These are phyloP conservation scores for Xiphophorus maculatus DNA, from an alignment of 2,113 vertebrate genomes.

Conservation along the genomic window DNA sequence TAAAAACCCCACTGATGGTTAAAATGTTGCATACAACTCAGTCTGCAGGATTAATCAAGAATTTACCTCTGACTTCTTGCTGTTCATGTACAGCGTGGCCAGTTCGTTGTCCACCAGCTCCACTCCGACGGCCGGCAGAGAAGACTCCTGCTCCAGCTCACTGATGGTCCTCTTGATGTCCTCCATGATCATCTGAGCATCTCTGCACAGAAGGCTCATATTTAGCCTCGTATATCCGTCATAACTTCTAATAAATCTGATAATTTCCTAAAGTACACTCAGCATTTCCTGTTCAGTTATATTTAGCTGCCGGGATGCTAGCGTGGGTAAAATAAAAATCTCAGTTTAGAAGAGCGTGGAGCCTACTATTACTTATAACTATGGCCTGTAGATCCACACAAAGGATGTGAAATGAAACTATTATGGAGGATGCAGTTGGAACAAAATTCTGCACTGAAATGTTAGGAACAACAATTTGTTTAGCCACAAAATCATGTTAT, in stretches of 20 bases:
- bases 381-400: not conserved
- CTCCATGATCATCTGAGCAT: conserved; percentile 97
- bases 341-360: not conserved
- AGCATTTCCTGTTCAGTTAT: not conserved
- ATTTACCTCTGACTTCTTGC: conserved; percentile 96
- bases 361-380: not conserved
- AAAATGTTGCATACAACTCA: not conserved
- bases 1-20: not conserved
- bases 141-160: conserved; percentile 96
- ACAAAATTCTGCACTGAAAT: not conserved
- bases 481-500: too few relatives aligned
- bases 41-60: not conserved
- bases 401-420: not conserved
- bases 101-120: conserved; percentile 96
- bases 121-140: conserved; percentile 91
- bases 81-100: conserved; percentile 97
- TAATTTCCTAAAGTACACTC: not conserved
- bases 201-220: conserved; percentile 73
- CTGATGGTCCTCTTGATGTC: conserved; percentile 95
- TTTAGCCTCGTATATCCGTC: not conserved
- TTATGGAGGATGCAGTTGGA: not conserved
- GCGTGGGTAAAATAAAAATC: too few relatives aligned
- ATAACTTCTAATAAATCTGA: not conserved
- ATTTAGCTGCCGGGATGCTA: not conserved
- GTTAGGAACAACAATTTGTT: too few relatives aligned